phyloP scores from a whole-genome alignment of 2,797 vertebrate species.

The Thaleichthys pacificus region DNA sequence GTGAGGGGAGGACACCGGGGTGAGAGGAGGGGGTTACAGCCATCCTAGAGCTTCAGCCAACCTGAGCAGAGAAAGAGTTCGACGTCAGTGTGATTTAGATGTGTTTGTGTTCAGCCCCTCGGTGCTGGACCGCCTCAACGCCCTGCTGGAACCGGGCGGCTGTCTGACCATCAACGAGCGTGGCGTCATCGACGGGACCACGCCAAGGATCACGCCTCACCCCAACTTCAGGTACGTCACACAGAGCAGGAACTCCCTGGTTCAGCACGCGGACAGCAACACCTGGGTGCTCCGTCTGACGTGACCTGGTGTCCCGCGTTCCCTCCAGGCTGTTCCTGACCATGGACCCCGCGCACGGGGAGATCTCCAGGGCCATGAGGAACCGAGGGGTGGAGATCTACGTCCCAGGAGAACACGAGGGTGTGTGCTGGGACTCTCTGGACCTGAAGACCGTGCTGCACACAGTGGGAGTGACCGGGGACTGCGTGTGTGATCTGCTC shows the following conservation, averaged over 20 bases:
- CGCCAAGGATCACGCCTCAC: conserved; percentile 85
- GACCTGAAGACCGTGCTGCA: conserved; percentile 90
- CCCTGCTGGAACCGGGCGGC: conserved; percentile 91
- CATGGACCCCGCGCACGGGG: conserved; percentile 92
- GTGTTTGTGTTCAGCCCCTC: conserved; percentile 80
- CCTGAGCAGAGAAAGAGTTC: background rate
- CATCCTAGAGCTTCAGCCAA: no score
- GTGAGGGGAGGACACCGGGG: conserved; percentile 62
- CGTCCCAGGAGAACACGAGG: conserved; percentile 84
- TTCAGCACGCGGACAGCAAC: background rate
- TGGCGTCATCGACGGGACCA: conserved; percentile 89
- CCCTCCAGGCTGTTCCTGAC: conserved; percentile 87
- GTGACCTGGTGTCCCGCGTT: background rate
- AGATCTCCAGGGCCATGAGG: conserved; percentile 97
- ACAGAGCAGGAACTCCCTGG: background rate
- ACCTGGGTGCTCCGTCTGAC: no score
- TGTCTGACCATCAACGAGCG: conserved; percentile 91
- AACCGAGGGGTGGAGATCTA: conserved; percentile 95
- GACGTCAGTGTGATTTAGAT: background rate
- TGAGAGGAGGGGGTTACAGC: no score
- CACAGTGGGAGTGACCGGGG: conserved; percentile 84
- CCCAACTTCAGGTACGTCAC: conserved; percentile 90
- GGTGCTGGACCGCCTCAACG: conserved; percentile 95
- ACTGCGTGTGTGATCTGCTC: conserved; percentile 84
- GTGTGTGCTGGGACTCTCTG: conserved; percentile 72